Evolutionary conservation across 2,888 invertebrate species (phyloP), one percentile per base, ranked within the genome.

Genomic region (Caradrina clavipalpis): DNA sequence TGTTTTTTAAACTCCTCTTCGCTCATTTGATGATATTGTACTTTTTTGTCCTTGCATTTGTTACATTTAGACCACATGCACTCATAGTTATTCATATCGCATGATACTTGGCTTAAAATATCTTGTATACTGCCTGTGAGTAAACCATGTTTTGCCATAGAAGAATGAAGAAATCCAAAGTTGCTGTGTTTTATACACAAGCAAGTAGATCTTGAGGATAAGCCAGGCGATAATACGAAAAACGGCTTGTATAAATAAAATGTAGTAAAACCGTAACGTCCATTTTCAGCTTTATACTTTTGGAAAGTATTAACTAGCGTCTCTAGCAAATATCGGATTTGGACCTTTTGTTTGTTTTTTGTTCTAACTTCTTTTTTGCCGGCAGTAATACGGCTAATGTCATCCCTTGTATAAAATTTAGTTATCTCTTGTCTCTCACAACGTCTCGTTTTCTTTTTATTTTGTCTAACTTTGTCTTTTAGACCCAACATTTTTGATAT

Each of bases 381-480:
- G 2, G 35, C 59, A 0, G 59, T 49, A 35, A 5, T 49, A 19
- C 59, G 26, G 22, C 59, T 53, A 10, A 53, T 49, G 21, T 66
- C 66, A 2, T 66, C 66, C 2, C 66, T 50, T 31, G 39, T 49
- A 13, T 66, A 66, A 7, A 66, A 66, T 31, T 15, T 31, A n/a
- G 50, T 50, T 13, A 65, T 65, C 5, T 58, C 57, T 39, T 6
- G 7, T 53, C n/a, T 39, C 19, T 13, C 55, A 55, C 55, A 19
- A 4, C 35, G 55, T 55, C 35, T 55, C 4, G 19, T 11, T 55
- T 55, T 39, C 35, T 55, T 55, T 55, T 19, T 55, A 11, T 55
- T 55, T 4, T 35, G 2, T 39, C 19, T 39, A 2, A 19, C 19
- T 39, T 55, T 55, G n/a, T 19, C 55, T 11, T 55, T 55, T 6